These are phyloP conservation scores for Agrenia bidenticulata DNA, from an alignment of 2,888 invertebrate genomes.

Conservation along the genomic window DNA sequence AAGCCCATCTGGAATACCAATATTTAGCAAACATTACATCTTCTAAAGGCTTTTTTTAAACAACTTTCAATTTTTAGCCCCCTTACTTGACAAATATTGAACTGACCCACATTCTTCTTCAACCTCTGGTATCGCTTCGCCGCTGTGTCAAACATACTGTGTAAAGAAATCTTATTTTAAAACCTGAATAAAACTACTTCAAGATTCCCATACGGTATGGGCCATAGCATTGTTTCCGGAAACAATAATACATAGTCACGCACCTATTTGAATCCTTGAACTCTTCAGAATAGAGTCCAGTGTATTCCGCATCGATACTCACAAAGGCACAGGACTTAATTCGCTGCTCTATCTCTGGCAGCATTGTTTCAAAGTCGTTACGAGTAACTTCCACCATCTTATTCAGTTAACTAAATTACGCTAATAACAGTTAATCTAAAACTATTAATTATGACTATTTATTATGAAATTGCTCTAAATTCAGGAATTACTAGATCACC, in stretches of 20 bases:
- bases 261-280: conserved; percentile 30
- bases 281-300: conserved; percentile 60
- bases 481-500: too few species aligned
- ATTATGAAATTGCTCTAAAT: too few species aligned
- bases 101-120: conserved; percentile 51
- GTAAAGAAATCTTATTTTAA: conserved; percentile 1
- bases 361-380: conserved; percentile 64
- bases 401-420: too few species aligned
- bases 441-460: too few species aligned
- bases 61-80: too few species aligned
- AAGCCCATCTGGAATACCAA: conserved; percentile 63
- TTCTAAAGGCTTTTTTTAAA: background rate
- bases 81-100: conserved; percentile 44
- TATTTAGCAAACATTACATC: background rate
- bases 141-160: conserved; percentile 64
- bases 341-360: conserved; percentile 62
- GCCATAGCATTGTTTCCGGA: conserved; percentile 1
- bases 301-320: conserved; percentile 74
- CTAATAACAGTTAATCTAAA: too few species aligned
- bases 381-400: conserved; percentile 63
- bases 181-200: too few species aligned
- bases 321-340: conserved; percentile 65
- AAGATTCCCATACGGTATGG: too few species aligned
- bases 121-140: conserved; percentile 62
- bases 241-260: background rate